These are phyloP conservation scores for Python bivittatus DNA, from an alignment of 2,113 vertebrate genomes.

Conservation along the genomic window DNA sequence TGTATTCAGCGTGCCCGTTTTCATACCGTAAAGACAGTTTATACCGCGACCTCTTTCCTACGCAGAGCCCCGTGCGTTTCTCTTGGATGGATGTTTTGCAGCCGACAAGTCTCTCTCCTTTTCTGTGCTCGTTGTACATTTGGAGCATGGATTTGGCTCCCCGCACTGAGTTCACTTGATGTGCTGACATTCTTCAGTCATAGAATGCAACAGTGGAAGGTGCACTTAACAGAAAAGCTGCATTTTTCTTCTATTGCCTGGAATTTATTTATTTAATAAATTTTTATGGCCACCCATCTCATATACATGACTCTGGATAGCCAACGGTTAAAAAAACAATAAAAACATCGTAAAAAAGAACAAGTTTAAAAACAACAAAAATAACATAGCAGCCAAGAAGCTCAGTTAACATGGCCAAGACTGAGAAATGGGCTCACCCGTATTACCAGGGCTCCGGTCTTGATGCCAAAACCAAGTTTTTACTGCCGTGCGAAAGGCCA, in stretches of 20 bases:
- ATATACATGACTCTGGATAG: background rate
- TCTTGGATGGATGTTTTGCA: background rate
- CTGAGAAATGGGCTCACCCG: no score
- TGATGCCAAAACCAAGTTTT: background rate
- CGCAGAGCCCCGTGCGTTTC: background rate
- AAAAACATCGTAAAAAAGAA: no score
- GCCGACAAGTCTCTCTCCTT: background rate
- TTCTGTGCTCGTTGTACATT: background rate
- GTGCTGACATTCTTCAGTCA: background rate
- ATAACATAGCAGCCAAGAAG: no score
- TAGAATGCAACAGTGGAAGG: background rate
- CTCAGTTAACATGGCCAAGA: no score
- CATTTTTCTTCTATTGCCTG: conserved; percentile 31
- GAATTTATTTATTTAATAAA: background rate
- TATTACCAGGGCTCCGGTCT: no score
- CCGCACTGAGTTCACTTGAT: background rate
- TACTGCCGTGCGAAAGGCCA: background rate
- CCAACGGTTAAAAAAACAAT: background rate
- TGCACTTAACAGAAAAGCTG: background rate
- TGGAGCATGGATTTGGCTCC: background rate
- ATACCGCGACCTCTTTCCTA: background rate
- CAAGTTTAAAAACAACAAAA: no score
- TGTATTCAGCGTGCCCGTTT: no score
- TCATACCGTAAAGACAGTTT: background rate
- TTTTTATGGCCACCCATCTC: background rate